Conservation (phyloP, 2,797 vertebrate species). For the Antennarius maculatus region DNA sequence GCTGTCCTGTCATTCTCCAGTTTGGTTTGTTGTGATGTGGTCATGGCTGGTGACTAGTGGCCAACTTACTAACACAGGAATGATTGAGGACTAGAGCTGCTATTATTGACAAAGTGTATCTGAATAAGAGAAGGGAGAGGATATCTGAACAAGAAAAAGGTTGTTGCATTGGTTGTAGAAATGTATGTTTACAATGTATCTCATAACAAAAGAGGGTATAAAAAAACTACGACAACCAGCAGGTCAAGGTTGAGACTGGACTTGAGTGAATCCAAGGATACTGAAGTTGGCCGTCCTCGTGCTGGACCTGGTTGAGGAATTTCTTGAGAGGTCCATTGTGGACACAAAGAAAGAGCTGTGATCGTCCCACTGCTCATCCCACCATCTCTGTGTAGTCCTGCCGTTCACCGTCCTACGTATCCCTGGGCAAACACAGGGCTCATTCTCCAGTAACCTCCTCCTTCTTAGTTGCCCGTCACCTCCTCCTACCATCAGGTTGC, state of each 20-base stretch:
- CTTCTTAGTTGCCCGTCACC: constrained; percentile 26
- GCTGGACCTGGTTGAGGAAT: constrained; percentile 59
- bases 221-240: not conserved
- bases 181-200: not conserved
- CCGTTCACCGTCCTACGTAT: constrained; percentile 69
- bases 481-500: constrained; percentile 56
- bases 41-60: not conserved
- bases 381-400: constrained; percentile 67
- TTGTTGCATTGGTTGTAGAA: not conserved
- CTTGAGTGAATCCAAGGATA: constrained; percentile 30
- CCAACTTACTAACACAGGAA: constrained; percentile 19
- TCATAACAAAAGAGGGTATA: not conserved
- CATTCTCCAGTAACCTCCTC: constrained; percentile 48
- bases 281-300: constrained; percentile 22
- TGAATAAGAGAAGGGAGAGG: not conserved
- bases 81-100: constrained; percentile 30
- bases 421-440: constrained; percentile 63
- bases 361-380: constrained; percentile 73
- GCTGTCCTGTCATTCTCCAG: constrained; percentile 24
- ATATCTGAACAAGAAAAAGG: constrained; percentile 16
- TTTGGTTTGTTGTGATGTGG: constrained; percentile 18
- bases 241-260: constrained; percentile 9
- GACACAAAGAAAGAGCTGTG: constrained; percentile 74
- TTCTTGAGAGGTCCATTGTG: constrained; percentile 42
- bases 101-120: constrained; percentile 6